Base-by-base conservation (phyloP, 2,888 invertebrate genomes). In the Chaitophorus viminalis region DNA sequence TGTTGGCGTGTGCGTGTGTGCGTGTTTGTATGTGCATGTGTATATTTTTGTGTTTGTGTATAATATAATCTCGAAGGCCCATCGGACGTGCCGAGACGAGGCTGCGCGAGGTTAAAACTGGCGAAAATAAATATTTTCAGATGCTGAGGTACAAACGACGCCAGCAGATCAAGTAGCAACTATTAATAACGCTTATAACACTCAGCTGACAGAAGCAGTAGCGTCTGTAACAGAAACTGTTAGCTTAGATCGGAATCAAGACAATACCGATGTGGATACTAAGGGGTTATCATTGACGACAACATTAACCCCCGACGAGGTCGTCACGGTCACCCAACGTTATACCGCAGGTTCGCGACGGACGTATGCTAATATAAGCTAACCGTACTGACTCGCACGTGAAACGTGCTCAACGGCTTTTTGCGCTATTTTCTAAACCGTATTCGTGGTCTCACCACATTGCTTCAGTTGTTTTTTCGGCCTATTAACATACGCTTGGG, bases 171-270 rank as follows among this genome's bases (percentile, higher is more conserved):
- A 87, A 87, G 86, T 79, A 87, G 86, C 86, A 54, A 87, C 86
- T 79, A 74, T 79, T 87, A 87, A 87, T 87, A 87, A 87, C 72
- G 86, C 86, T 87, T 87, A 87, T 87, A 87, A 87, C 86, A 87
- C 86, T 54, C 86, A 87, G 72, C 79, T 72, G 77, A 87, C 86
- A 39, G 79, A 87, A 36, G 74, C 86, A 29, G 74, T 87, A 79
- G 54, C 60, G 54, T 60, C 86, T 21, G 86, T 79, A 36, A 87
- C 86, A 70, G 86, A 87, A 31, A 54, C 86, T 17, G 79, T 87
- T 79, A 79, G 79, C 79, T 87, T 87, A 87, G 79, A 87, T 87
- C 86, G 86, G 86, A 74, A 87, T 74, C 79, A 70, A 87, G 86
- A 79, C 79, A 79, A 87, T 87, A 87, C 79, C 86, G 86, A 79